Percentiles rank a stretch among this genome's conserved stretches.
Conservation (phyloP, 2,797 vertebrate genomes). For the Pseudochirops corinnae region DNA sequence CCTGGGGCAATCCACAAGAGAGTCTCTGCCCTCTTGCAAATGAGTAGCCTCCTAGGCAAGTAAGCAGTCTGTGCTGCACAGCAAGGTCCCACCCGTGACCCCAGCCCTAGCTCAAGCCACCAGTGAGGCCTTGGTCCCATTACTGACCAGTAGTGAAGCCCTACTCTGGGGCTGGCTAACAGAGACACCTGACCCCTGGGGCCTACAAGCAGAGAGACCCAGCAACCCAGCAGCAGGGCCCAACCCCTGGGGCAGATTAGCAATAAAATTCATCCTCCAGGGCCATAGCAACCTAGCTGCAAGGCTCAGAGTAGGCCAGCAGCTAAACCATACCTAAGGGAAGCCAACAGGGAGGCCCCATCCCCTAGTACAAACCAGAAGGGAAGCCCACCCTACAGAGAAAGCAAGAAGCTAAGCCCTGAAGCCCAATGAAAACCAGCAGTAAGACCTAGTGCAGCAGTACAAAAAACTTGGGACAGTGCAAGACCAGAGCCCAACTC, state of each 20-base stretch:
- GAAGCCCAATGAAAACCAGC: not conserved
- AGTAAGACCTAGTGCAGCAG: not conserved
- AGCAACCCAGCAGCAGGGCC: not conserved
- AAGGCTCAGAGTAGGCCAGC: not conserved
- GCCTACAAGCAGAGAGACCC: too few species aligned
- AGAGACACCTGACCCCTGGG: not conserved
- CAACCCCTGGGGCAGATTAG: not conserved
- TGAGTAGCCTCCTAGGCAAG: not conserved
- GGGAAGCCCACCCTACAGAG: not conserved
- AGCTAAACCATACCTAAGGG: not conserved
- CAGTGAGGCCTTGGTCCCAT: not conserved
- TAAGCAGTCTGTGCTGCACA: not conserved
- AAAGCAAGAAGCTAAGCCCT: not conserved
- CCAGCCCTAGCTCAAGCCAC: not conserved
- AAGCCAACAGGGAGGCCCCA: not conserved
- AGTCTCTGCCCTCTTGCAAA: not conserved
- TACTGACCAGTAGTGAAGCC: not conserved
- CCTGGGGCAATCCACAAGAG: not conserved
- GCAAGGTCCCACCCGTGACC: too few species aligned
- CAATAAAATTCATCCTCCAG: not conserved
- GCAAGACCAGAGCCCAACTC: not conserved
- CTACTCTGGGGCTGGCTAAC: not conserved
- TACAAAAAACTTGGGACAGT: not conserved
- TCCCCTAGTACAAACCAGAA: not conserved
- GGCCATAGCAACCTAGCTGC: not conserved